A percentile compares a stretch with the other conserved stretches of the same genome.
Conservation (phyloP, 1,140 invertebrate species). For the Calosoma granatense region DNA sequence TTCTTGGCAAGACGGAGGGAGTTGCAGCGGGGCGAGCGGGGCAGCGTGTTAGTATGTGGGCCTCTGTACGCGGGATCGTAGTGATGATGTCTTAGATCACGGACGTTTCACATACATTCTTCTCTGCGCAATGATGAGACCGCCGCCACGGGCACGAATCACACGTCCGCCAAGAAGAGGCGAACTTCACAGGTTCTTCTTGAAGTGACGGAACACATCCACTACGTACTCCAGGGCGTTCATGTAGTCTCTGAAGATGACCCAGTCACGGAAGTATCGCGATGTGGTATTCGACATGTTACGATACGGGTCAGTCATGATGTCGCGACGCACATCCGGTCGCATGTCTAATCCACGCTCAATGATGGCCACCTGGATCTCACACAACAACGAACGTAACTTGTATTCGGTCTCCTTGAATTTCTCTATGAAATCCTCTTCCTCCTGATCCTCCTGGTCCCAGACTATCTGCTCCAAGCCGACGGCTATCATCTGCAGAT, state of each 20-base stretch:
- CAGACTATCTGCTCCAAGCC: slow-evolving; percentile 55
- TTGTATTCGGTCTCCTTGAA: slow-evolving; percentile 47
- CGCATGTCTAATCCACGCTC: slow-evolving; percentile 39
- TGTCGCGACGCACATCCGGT: slow-evolving; percentile 40
- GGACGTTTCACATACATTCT: neutral
- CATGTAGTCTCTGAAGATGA: slow-evolving; percentile 58
- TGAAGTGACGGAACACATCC: slow-evolving; percentile 41
- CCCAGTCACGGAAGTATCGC: slow-evolving; percentile 47
- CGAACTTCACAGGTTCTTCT: slow-evolving; percentile 19
- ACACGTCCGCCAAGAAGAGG: slow-evolving; percentile 12
- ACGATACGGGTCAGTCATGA: slow-evolving; percentile 44
- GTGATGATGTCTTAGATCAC: neutral
- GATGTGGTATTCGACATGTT: slow-evolving; percentile 34
- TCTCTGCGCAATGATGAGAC: neutral
- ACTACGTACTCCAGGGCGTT: slow-evolving; percentile 48
- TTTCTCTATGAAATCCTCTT: slow-evolving; percentile 37
- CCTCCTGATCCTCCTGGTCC: slow-evolving; percentile 44
- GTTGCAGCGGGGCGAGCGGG: no score
- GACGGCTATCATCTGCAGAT: slow-evolving; percentile 54
- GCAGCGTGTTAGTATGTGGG: no score
- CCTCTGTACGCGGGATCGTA: no score
- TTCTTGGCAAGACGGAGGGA: slow-evolving; percentile 1
- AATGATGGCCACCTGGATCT: slow-evolving; percentile 45
- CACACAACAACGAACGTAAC: slow-evolving; percentile 43
- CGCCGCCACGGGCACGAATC: neutral